Evolutionary conservation across 2,113 vertebrate genomes (phyloP), one percentile per base, ranked within the genome.

Genomic region (Pituophis catenifer): DNA sequence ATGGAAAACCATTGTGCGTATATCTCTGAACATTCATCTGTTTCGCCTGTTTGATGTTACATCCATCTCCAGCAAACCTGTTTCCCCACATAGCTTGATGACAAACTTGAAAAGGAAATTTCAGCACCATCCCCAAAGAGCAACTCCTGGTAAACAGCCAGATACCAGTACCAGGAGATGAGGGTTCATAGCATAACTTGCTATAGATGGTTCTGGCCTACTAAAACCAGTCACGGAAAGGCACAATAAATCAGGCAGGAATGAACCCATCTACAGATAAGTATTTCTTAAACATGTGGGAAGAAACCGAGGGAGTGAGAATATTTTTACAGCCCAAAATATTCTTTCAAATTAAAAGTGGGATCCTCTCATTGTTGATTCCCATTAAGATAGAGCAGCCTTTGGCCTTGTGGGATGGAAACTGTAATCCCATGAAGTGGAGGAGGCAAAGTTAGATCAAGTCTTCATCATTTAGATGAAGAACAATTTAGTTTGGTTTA

Each of bases 71-170:
- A 93, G 92, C 54, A 52, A 1, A 26, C 48, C 38, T 52, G 10
- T 87, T 48, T 29, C 48, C 11, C 38, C 48, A 50, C 44, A 87
- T 10, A 26, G 38, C 24, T 87, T 87, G 44, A 52, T 29, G 86
- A 24, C 86, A 87, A 26, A 48, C 5, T 87, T 87, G 5, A 52
- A 87, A 87, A 87, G 38, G 48, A 26, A 29, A 87, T 50, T 52
- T 48, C 12, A 29, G 23, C 86, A 48, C 38, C 86, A 87, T 50
- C 11, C 24, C 5, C 48, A 52, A 87, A 87, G 11, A 87, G 48
- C 23, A 70, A 90, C 65, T 29, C 93, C 93, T 94, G 92, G 92
- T 95, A 91, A 93, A 92, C 93, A 94, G 92, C 2, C 8, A 58
- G 54, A 44, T 48, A 86, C 10, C 38, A 81, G 58, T n/a, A 38